Base-by-base conservation (phyloP, 2,797 vertebrate species). In the Sebastes taczanowskii region DNA sequence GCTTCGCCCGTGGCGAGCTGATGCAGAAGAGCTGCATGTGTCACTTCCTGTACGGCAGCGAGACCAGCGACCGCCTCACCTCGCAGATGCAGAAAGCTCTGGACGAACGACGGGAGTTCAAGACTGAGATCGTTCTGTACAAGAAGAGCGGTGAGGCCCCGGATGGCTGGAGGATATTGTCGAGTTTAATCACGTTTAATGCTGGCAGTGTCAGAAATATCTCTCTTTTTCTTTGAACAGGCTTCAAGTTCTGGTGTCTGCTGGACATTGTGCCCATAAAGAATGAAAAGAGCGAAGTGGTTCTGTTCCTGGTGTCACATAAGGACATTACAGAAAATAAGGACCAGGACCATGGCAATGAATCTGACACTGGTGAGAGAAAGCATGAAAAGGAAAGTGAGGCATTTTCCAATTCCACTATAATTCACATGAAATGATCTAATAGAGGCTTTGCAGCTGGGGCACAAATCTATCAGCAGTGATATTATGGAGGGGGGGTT, bases 261-360 rank as follows among this genome's bases (percentile, higher is more conserved):
- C 86, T 97, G 87, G 95, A 96, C 84, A 96, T 96, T 0, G 95
- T 96, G 55, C 95, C 95, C 55, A 96, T 96, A 80, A 97, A 97
- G 88, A 97, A 97, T 38, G 96, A 97, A 90, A 97, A 97, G 87
- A 94, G 96, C 1, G 96, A 97, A 75, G 96, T 97, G 84, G 96
- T 97, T 61, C 93, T 97, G 53, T 97, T 97, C 86, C 92, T 97
- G 84, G 96, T 96, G 68, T 97, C 96, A 1, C 96, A 96, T 58
- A 97, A 97, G 84, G 96, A 97, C 86, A 97, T 97, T 84, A 96
- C 96, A 1, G 94, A 95, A 76, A 96, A 95, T 64, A 97, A 96
- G 86, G 95, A 91, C 80, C 86, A 84, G 82, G 94, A 95, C 88
- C 82, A 83, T 29, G 92, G 77, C 60, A 92, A 88, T 63, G 90